These are phyloP conservation scores for Chionomys nivalis DNA, from an alignment of 2,113 vertebrate genomes.

Conservation along the genomic window DNA sequence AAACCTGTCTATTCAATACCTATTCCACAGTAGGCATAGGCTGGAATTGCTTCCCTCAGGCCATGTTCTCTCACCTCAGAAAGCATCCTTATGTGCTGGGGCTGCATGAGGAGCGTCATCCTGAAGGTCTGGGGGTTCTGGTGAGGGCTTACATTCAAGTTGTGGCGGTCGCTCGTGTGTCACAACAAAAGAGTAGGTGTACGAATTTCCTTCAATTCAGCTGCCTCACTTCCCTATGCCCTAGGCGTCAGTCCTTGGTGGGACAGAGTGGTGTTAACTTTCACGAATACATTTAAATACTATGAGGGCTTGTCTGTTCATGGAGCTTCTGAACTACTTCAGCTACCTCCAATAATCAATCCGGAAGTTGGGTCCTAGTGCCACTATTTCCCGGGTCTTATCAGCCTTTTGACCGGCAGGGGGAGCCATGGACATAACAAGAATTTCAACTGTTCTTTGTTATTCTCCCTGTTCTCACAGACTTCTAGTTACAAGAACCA, in stretches of 20 bases:
- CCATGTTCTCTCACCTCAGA: background rate
- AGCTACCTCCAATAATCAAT: background rate
- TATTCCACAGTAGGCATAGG: background rate
- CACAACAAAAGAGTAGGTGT: background rate
- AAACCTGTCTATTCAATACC: background rate
- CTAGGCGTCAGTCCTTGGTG: background rate
- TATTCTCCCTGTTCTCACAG: conserved; percentile 14
- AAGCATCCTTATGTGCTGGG: background rate
- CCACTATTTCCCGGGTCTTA: background rate
- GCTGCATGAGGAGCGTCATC: background rate
- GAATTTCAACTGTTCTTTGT: conserved; percentile 8
- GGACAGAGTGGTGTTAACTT: background rate
- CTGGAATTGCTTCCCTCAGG: background rate
- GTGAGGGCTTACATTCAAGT: background rate
- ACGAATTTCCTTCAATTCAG: background rate
- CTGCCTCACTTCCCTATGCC: background rate
- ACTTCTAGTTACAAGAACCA: conserved; percentile 75
- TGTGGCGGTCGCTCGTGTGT: background rate
- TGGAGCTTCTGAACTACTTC: background rate
- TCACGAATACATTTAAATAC: conserved; percentile 1
- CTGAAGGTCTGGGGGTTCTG: background rate
- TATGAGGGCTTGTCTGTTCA: background rate
- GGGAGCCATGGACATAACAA: conserved; percentile 74
- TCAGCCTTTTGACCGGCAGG: conserved; percentile 60
- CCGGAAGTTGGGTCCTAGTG: background rate